Evolutionary conservation across 2,113 vertebrate species (phyloP).

Genomic region (Pica pica): DNA sequence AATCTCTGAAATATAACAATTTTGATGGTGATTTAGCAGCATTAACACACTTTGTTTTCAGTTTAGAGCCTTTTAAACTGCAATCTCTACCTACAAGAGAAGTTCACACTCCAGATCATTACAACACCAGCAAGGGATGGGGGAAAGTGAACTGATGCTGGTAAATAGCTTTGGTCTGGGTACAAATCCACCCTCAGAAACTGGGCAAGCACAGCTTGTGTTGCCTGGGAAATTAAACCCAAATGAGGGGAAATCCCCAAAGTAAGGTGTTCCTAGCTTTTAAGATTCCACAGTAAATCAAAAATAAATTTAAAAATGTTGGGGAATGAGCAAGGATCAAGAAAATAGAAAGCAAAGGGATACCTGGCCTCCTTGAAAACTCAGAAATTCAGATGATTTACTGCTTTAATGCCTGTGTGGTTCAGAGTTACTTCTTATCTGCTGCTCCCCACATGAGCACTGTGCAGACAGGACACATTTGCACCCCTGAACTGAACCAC

Average conservation of each 20-base stretch:
- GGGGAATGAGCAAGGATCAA: neutral
- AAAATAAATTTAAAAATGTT: neutral
- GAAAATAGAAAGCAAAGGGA: neutral
- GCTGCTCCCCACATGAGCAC: neutral
- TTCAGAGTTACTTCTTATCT: neutral
- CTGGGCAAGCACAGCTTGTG: neutral
- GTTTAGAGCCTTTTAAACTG: neutral
- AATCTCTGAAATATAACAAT: neutral
- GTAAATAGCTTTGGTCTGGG: neutral
- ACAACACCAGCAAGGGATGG: neutral
- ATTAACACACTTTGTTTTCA: neutral
- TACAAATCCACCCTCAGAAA: neutral
- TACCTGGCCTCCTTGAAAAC: neutral
- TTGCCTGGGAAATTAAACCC: neutral
- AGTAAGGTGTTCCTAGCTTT: neutral
- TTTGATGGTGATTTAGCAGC: neutral
- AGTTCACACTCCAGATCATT: neutral
- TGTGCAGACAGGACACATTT: neutral
- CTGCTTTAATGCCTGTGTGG: neutral
- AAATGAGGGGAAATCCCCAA: neutral
- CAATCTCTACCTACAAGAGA: neutral
- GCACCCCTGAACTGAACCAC: neutral
- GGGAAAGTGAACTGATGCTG: neutral
- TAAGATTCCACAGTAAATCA: neutral
- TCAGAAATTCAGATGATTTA: neutral